Percentiles rank a stretch among this genome's conserved stretches.
Conservation (phyloP, 2,113 vertebrate species). For the Neodon shergylaensis region DNA sequence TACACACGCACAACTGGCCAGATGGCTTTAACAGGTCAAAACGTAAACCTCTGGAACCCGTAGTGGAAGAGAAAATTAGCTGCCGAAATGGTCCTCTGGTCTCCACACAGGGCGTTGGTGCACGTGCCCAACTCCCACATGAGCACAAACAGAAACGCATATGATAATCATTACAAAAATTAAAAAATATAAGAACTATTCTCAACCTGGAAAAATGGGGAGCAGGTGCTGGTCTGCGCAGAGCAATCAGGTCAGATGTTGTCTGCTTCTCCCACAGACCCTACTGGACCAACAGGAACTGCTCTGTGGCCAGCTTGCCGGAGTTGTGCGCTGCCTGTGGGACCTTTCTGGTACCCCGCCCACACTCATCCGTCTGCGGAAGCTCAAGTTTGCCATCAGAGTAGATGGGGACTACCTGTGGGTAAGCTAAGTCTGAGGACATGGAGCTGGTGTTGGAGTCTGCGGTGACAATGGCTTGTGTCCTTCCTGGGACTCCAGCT, state of each 20-base stretch:
- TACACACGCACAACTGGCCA: no score
- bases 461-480: rapidly evolving
- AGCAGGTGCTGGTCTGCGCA: rapidly evolving
- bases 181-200: background rate
- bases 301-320: slow-evolving; percentile 91
- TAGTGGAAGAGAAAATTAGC: background rate
- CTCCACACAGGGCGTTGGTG: background rate
- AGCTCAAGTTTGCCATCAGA: slow-evolving; percentile 89
- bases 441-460: rapidly evolving
- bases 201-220: background rate
- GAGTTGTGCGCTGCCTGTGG: slow-evolving; percentile 86
- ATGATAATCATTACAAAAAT: background rate
- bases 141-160: background rate
- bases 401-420: slow-evolving; percentile 87
- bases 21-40: background rate
- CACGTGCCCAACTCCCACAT: background rate
- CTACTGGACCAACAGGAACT: slow-evolving; percentile 89
- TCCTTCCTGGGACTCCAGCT: background rate
- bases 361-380: slow-evolving; percentile 83
- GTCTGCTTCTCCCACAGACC: slow-evolving; percentile 79
- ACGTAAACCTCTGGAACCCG: background rate
- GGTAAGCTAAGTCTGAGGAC: slow-evolving; percentile 87
- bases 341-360: slow-evolving; percentile 86
- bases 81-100: background rate
- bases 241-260: background rate